These are phyloP conservation scores for Tinea trinotella DNA, from an alignment of 2,888 invertebrate genomes.

Conservation along the genomic window DNA sequence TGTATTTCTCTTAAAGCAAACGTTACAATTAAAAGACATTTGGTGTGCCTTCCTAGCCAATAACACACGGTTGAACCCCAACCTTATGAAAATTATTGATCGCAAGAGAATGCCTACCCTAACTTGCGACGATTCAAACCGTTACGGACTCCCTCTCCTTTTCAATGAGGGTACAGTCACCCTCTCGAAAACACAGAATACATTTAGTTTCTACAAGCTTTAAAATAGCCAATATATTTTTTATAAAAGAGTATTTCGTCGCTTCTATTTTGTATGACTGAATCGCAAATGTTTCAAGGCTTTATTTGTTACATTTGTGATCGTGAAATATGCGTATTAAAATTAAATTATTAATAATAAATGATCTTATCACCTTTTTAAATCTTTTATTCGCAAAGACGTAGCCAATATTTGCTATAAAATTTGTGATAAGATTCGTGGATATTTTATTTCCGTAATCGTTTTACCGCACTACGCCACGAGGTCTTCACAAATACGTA, in stretches of 20 bases:
- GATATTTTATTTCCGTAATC: background rate
- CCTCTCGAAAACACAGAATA: background rate
- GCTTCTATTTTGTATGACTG: too few relatives aligned
- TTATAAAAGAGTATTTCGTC: background rate
- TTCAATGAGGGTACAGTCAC: background rate
- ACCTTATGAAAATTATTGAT: constrained; percentile 5
- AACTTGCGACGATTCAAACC: background rate
- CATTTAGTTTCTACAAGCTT: background rate
- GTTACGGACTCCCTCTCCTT: background rate
- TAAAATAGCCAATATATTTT: background rate
- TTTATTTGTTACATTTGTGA: too few relatives aligned
- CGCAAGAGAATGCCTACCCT: background rate
- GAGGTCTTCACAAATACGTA: constrained; percentile 3
- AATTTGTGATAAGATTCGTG: background rate
- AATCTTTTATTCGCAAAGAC: too few relatives aligned
- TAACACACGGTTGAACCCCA: background rate
- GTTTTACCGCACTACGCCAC: background rate
- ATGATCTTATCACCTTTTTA: too few relatives aligned
- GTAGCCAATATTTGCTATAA: background rate
- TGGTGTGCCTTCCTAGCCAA: too few relatives aligned
- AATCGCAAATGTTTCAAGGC: too few relatives aligned
- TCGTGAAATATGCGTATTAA: too few relatives aligned
- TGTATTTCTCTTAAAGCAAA: too few relatives aligned
- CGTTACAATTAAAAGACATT: too few relatives aligned
- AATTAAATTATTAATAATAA: too few relatives aligned